Percentiles rank a stretch among this genome's conserved stretches.
Conservation (phyloP, 2,797 vertebrate species). For the Brotula barbata region DNA sequence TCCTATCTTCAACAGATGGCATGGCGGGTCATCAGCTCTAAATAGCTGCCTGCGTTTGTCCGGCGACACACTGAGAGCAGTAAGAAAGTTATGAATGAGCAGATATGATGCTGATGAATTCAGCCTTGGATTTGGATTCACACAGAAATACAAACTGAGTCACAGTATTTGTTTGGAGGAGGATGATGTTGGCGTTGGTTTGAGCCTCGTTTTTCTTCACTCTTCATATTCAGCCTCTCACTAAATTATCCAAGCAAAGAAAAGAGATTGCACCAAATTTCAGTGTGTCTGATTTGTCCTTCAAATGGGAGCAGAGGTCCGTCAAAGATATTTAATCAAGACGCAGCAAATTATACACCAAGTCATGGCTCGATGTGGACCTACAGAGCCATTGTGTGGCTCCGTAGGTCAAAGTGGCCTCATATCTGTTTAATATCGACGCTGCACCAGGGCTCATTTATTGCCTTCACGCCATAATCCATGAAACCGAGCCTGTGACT, state of each 20-base stretch:
- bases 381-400: constrained; percentile 16
- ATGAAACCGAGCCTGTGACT: constrained; percentile 19
- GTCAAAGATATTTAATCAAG: constrained; percentile 29
- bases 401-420: constrained; percentile 28
- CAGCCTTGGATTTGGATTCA: neutral
- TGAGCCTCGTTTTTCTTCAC: constrained; percentile 36
- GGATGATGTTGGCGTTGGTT: constrained; percentile 19
- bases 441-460: constrained; percentile 29
- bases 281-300: constrained; percentile 21
- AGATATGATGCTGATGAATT: neutral
- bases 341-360: constrained; percentile 44
- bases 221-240: constrained; percentile 16
- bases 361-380: constrained; percentile 23
- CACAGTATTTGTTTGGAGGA: too few relatives aligned
- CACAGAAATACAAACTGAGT: too few relatives aligned
- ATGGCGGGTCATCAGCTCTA: constrained; percentile 42
- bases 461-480: constrained; percentile 31
- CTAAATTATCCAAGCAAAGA: constrained; percentile 20
- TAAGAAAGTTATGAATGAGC: constrained; percentile 51
- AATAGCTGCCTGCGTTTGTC: constrained; percentile 41
- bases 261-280: constrained; percentile 13
- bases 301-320: neutral
- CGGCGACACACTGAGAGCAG: constrained; percentile 21
- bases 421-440: constrained; percentile 27
- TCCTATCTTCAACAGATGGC: constrained; percentile 59